These are phyloP conservation scores for Carabus problematicus DNA, from an alignment of 2,888 invertebrate genomes.

Conservation along the genomic window DNA sequence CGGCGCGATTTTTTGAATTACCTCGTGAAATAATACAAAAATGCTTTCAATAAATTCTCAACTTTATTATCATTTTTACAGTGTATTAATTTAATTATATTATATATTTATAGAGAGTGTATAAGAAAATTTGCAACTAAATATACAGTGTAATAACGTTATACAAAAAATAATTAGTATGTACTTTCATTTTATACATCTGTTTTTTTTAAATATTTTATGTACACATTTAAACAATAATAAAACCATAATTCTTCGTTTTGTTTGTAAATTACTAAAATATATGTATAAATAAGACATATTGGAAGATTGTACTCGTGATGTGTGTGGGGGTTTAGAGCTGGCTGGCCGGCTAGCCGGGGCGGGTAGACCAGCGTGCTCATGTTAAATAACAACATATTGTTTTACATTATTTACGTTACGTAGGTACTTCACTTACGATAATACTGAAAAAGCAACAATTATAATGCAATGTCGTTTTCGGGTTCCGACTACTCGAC, in stretches of 20 bases:
- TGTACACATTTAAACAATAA: slow-evolving; percentile 36
- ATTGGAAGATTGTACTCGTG: slow-evolving; percentile 40
- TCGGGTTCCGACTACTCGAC: too few species aligned
- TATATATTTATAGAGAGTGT: slow-evolving; percentile 36
- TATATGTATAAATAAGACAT: slow-evolving; percentile 35
- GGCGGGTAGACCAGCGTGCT: slow-evolving; percentile 2
- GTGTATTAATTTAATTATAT: slow-evolving; percentile 33
- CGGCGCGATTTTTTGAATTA: slow-evolving; percentile 9
- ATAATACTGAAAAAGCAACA: slow-evolving; percentile 41
- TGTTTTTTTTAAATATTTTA: slow-evolving; percentile 32
- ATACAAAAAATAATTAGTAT: slow-evolving; percentile 41
- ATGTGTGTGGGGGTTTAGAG: slow-evolving; percentile 38
- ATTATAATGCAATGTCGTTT: slow-evolving; percentile 27
- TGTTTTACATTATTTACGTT: slow-evolving; percentile 21
- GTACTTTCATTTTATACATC: slow-evolving; percentile 34
- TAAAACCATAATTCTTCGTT: slow-evolving; percentile 34
- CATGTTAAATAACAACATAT: slow-evolving; percentile 29
- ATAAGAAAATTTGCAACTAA: slow-evolving; percentile 42
- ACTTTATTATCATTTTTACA: slow-evolving; percentile 38
- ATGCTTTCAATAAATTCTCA: slow-evolving; percentile 33
- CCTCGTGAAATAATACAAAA: neutral
- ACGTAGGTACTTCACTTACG: slow-evolving; percentile 19
- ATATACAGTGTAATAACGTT: slow-evolving; percentile 40
- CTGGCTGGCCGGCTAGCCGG: slow-evolving; percentile 7
- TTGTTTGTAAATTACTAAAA: slow-evolving; percentile 37